These are phyloP conservation scores for Chaunax sp. DNA, from an alignment of 2,797 vertebrate genomes.

Conservation along the genomic window DNA sequence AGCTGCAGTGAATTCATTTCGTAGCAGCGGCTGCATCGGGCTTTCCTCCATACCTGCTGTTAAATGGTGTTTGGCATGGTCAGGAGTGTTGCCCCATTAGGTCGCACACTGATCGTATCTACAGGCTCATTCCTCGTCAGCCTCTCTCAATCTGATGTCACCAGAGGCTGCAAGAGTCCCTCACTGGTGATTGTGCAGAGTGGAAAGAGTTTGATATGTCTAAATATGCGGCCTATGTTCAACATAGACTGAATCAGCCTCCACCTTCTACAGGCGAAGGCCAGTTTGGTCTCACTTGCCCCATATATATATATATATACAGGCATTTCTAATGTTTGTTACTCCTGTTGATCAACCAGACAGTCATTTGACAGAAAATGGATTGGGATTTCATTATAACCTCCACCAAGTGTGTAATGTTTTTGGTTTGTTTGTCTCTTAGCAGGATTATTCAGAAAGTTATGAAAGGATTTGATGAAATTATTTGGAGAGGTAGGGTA, in stretches of 20 bases:
- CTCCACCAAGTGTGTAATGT: too few relatives aligned
- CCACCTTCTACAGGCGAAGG: not conserved
- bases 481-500: too few relatives aligned
- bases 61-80: conserved; percentile 32
- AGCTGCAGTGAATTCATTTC: conserved; percentile 57
- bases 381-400: too few relatives aligned
- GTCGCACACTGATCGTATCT: conserved; percentile 4
- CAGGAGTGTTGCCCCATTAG: conserved; percentile 1
- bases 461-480: too few relatives aligned
- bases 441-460: too few relatives aligned
- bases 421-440: not conserved
- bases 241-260: too few relatives aligned
- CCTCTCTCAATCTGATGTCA: not conserved
- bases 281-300: too few relatives aligned
- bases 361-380: not conserved
- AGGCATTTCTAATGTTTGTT: not conserved
- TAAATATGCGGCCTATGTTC: too few relatives aligned
- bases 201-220: not conserved
- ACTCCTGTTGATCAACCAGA: not conserved
- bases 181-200: not conserved
- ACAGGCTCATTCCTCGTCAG: conserved; percentile 23
- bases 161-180: conserved; percentile 5
- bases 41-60: conserved; percentile 34
- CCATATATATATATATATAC: too few relatives aligned
- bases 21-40: conserved; percentile 25